phyloP scores from a whole-genome alignment of 1,140 invertebrate species.

The Scaptomyza montana region DNA sequence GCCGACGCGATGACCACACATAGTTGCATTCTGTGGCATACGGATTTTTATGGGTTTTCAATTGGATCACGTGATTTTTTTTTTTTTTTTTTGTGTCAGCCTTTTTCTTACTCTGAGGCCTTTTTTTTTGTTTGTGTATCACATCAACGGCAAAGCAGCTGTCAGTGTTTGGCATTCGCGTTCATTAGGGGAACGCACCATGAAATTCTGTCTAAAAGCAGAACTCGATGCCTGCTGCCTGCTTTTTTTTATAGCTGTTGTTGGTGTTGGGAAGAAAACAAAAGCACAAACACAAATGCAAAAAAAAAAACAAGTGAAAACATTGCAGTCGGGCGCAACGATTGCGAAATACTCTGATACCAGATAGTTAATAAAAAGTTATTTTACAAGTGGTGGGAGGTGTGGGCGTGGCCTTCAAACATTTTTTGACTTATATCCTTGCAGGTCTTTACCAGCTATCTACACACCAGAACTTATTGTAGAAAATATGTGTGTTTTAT shows the following conservation, averaged over 20 bases:
- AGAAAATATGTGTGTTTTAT: no score
- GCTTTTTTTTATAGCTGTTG: not conserved
- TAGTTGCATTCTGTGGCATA: constrained; percentile 41
- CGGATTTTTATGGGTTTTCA: constrained; percentile 62
- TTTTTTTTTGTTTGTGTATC: constrained; percentile 33
- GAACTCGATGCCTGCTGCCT: constrained; percentile 27
- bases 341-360: no score
- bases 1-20: constrained; percentile 25
- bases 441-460: no score
- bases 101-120: not conserved
- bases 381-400: no score
- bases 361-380: no score
- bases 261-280: constrained; percentile 46
- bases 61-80: constrained; percentile 42
- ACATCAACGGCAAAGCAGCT: constrained; percentile 29
- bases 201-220: constrained; percentile 52
- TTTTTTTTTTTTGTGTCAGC: not conserved
- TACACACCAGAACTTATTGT: no score
- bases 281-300: constrained; percentile 48
- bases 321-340: no score
- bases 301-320: constrained; percentile 8
- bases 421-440: no score
- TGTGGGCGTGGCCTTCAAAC: no score
- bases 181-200: constrained; percentile 51
- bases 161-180: constrained; percentile 40